Conservation (phyloP, 2,888 invertebrate species). For the Ganaspis brasiliensis region DNA sequence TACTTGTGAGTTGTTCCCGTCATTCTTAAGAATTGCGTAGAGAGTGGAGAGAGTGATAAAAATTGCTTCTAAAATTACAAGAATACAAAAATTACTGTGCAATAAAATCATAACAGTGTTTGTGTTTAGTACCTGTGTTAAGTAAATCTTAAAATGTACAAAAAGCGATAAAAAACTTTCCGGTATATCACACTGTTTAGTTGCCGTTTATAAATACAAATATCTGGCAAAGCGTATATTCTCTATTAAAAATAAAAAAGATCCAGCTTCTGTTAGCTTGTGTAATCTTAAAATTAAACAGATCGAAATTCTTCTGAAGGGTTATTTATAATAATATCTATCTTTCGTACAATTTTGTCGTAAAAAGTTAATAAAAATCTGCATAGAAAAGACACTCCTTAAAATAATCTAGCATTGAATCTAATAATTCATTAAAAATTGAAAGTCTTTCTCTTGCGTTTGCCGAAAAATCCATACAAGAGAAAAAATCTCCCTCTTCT, state of each 20-base stretch:
- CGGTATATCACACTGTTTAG: slow-evolving; percentile 39
- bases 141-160: slow-evolving; percentile 22
- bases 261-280: neutral
- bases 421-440: neutral
- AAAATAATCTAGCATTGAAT: neutral
- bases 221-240: slow-evolving; percentile 20
- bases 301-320: neutral
- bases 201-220: slow-evolving; percentile 21
- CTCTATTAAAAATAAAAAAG: slow-evolving; percentile 1
- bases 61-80: neutral
- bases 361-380: no score
- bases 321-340: no score
- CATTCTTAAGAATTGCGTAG: neutral
- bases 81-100: neutral
- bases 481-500: slow-evolving; percentile 55
- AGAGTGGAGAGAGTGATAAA: slow-evolving; percentile 11
- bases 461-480: neutral
- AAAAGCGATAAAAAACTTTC: slow-evolving; percentile 34
- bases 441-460: neutral
- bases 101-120: neutral
- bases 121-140: slow-evolving; percentile 15
- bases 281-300: neutral
- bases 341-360: no score
- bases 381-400: neutral
- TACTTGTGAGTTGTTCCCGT: neutral